phyloP scores from a whole-genome alignment of 2,113 vertebrate genomes.

The Orcinus orca region DNA sequence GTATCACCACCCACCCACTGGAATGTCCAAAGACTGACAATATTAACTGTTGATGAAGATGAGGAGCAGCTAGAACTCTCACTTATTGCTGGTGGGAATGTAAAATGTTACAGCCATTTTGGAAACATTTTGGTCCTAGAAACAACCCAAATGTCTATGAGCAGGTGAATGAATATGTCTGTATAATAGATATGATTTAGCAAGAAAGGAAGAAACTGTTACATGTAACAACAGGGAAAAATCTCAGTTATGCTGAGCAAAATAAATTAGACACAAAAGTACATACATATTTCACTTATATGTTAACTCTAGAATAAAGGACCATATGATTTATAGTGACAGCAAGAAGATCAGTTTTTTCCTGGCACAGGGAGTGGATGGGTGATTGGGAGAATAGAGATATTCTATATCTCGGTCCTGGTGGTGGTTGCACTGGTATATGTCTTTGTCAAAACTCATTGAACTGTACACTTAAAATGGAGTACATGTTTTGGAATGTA shows the following conservation, averaged over 20 bases:
- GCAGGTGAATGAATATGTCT: background rate
- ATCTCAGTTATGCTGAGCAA: background rate
- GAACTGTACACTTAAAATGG: background rate
- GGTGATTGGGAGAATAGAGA: background rate
- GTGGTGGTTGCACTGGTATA: background rate
- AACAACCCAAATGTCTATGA: background rate
- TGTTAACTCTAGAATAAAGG: background rate
- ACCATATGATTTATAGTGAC: background rate
- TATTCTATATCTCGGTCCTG: background rate
- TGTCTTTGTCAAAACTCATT: background rate
- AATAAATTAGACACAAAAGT: background rate
- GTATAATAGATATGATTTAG: background rate
- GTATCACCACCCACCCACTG: background rate
- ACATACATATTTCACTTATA: background rate
- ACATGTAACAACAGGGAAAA: background rate
- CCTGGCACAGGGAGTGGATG: background rate
- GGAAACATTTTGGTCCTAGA: background rate
- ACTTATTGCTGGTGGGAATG: background rate
- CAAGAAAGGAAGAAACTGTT: background rate
- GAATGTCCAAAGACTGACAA: background rate
- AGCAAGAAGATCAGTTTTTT: background rate
- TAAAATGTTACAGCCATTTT: conserved; percentile 7
- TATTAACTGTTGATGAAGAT: background rate
- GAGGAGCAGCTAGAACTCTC: background rate
- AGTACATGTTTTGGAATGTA: conserved; percentile 7